These are phyloP conservation scores for Champsocephalus esox DNA, from an alignment of 2,797 vertebrate genomes.

Conservation along the genomic window DNA sequence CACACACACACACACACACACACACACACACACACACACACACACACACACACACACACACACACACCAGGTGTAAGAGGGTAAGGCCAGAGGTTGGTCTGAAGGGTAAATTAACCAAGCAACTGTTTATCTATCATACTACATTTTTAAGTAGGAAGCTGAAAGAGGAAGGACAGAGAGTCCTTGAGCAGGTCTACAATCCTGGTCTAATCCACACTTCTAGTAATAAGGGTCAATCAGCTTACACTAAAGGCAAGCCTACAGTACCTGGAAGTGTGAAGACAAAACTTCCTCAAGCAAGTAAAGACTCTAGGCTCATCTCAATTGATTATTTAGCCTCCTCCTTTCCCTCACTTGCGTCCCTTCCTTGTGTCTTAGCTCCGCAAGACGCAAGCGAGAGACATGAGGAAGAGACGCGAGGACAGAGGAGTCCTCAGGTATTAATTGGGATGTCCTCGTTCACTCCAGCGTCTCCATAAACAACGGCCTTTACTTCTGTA, in stretches of 20 bases:
- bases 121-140: conserved; percentile 20
- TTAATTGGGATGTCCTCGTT: too few species aligned
- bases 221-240: conserved; percentile 56
- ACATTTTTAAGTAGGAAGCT: conserved; percentile 40
- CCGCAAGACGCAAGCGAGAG: too few species aligned
- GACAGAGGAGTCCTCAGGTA: too few species aligned
- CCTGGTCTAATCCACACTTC: conserved; percentile 56
- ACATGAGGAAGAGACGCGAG: too few species aligned
- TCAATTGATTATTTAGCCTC: too few species aligned
- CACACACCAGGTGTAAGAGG: conserved; percentile 42
- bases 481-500: too few species aligned
- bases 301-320: not conserved
- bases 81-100: not conserved
- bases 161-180: conserved; percentile 43
- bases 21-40: too few species aligned
- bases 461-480: too few species aligned
- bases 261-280: not conserved
- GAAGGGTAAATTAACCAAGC: conserved; percentile 19
- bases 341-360: too few species aligned
- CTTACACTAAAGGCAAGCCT: conserved; percentile 37
- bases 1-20: too few species aligned
- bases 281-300: conserved; percentile 3
- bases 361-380: too few species aligned
- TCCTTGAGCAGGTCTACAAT: conserved; percentile 58
- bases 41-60: not conserved